A percentile compares a stretch with the other conserved stretches of the same genome.
Evolutionary conservation across 2,888 invertebrate genomes (phyloP).

Genomic region (Chrysina gloriosa): DNA sequence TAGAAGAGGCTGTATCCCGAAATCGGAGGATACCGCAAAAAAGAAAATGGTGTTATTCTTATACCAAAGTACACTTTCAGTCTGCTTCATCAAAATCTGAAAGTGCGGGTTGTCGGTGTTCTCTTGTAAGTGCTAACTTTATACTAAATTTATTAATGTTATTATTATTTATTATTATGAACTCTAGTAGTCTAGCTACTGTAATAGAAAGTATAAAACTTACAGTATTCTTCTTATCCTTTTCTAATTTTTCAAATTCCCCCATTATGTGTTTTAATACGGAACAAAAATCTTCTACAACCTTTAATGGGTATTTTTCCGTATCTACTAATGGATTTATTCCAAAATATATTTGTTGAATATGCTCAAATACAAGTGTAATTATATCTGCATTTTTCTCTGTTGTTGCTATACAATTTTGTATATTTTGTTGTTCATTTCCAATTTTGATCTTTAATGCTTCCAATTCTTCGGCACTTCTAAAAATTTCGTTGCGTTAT

Average conservation of each 20-base stretch:
- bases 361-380: slow-evolving; percentile 47
- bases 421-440: slow-evolving; percentile 64
- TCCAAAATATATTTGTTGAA: slow-evolving; percentile 47
- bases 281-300: slow-evolving; percentile 39
- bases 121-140: too few relatives aligned
- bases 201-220: not conserved
- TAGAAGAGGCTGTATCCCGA: too few relatives aligned
- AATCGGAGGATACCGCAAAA: too few relatives aligned
- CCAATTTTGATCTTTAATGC: slow-evolving; percentile 72
- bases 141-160: too few relatives aligned
- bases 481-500: slow-evolving; percentile 61
- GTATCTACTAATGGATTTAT: slow-evolving; percentile 44
- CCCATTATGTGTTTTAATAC: slow-evolving; percentile 41
- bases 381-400: slow-evolving; percentile 53
- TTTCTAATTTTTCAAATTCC: slow-evolving; percentile 26
- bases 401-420: slow-evolving; percentile 61
- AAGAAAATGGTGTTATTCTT: too few relatives aligned
- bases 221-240: slow-evolving; percentile 40
- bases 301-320: slow-evolving; percentile 16
- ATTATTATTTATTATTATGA: too few relatives aligned
- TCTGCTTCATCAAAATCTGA: too few relatives aligned
- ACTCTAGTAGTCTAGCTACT: too few relatives aligned
- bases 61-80: too few relatives aligned
- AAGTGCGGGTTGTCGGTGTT: too few relatives aligned
- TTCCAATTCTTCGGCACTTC: slow-evolving; percentile 79